phyloP scores from a whole-genome alignment of 2,888 invertebrate species.

The Crematogaster levior region DNA sequence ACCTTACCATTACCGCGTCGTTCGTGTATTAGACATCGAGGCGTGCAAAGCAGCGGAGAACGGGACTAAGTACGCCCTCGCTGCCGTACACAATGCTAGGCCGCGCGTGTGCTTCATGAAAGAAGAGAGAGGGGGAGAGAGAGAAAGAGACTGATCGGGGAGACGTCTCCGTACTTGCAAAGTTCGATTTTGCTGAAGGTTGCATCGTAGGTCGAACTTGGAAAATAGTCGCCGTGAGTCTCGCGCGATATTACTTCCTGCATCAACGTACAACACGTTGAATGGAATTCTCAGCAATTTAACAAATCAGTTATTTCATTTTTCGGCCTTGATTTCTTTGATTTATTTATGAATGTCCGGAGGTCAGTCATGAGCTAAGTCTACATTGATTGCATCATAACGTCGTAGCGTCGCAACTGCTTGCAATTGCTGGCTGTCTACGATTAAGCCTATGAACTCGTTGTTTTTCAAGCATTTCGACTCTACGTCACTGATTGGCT shows the following conservation, averaged over 20 bases:
- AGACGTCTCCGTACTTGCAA: slow-evolving; percentile 3
- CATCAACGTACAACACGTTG: not conserved
- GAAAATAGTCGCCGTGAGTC: not conserved
- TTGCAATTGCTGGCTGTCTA: too few relatives aligned
- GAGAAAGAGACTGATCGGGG: slow-evolving; percentile 18
- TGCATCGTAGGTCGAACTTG: not conserved
- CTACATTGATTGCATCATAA: too few relatives aligned
- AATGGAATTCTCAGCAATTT: not conserved
- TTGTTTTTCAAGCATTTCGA: too few relatives aligned
- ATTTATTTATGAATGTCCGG: not conserved
- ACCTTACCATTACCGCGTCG: slow-evolving; percentile 80
- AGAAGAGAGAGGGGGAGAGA: not conserved
- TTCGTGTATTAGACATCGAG: slow-evolving; percentile 64
- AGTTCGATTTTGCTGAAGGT: slow-evolving; percentile 17
- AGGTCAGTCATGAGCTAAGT: too few relatives aligned
- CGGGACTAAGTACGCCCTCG: slow-evolving; percentile 58
- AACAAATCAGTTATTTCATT: not conserved
- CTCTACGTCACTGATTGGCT: too few relatives aligned
- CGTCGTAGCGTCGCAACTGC: too few relatives aligned
- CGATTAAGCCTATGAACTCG: too few relatives aligned
- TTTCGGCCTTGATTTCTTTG: not conserved
- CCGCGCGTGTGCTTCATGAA: slow-evolving; percentile 11
- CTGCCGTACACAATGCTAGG: slow-evolving; percentile 39
- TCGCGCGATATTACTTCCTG: not conserved
- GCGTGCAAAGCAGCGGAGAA: slow-evolving; percentile 39